Evolutionary conservation across 2,888 invertebrate genomes (phyloP).

Genomic region (Hylaea fasciaria): DNA sequence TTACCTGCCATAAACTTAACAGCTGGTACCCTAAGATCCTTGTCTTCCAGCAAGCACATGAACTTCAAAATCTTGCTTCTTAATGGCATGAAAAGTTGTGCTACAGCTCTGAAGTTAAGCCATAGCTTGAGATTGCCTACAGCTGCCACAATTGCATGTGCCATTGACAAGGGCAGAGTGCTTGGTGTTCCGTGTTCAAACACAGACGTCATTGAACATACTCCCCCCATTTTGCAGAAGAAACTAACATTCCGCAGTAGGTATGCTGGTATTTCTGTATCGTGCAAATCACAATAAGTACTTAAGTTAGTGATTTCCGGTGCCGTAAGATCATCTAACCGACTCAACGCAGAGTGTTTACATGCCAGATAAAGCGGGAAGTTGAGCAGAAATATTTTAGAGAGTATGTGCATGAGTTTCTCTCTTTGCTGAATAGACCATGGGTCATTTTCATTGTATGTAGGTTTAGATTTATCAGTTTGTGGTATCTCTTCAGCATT

Average conservation of each 20-base stretch:
- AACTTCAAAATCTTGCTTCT: constrained; percentile 94
- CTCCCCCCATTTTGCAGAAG: constrained; percentile 96
- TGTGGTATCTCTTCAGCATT: constrained; percentile 42
- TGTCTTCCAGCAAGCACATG: constrained; percentile 97
- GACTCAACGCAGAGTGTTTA: constrained; percentile 92
- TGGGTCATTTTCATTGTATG: constrained; percentile 61
- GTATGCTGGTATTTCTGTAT: constrained; percentile 96
- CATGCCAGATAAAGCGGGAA: constrained; percentile 95
- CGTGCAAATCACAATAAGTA: constrained; percentile 95
- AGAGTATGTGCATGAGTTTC: constrained; percentile 93
- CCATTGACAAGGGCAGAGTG: constrained; percentile 92
- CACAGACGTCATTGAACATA: constrained; percentile 93
- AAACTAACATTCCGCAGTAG: constrained; percentile 96
- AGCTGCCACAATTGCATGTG: constrained; percentile 96
- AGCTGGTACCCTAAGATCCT: constrained; percentile 94
- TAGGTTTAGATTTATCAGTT: constrained; percentile 41
- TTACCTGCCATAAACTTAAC: constrained; percentile 96
- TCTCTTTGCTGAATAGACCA: constrained; percentile 95
- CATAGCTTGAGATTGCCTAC: constrained; percentile 97
- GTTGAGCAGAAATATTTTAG: constrained; percentile 94
- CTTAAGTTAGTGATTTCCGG: constrained; percentile 92
- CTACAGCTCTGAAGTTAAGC: constrained; percentile 96
- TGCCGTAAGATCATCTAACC: constrained; percentile 92
- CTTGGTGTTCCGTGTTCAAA: constrained; percentile 91
- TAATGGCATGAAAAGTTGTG: constrained; percentile 94